Evolutionary conservation across 2,888 invertebrate species (phyloP).

Genomic region (Smittia aterrima): DNA sequence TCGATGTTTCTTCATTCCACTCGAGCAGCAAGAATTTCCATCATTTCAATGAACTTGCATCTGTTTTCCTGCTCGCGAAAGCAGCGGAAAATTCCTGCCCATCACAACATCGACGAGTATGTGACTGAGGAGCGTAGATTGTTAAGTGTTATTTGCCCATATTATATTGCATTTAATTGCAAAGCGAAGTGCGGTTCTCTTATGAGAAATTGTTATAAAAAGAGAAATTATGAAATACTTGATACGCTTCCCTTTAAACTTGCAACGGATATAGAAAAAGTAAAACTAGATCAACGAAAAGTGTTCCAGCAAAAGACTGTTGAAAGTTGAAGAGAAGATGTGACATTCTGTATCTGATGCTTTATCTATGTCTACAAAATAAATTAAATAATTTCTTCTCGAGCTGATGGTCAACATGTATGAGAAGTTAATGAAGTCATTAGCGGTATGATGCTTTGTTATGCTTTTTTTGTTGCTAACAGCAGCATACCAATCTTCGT

Average conservation of each 20-base stretch:
- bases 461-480: slow-evolving; percentile 5
- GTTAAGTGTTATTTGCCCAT: slow-evolving; percentile 38
- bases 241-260: neutral
- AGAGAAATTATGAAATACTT: slow-evolving; percentile 2
- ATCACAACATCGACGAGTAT: neutral
- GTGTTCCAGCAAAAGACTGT: too few species aligned
- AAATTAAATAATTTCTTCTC: neutral
- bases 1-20: neutral
- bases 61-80: neutral
- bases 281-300: too few species aligned
- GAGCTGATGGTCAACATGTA: neutral
- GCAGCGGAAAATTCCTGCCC: neutral
- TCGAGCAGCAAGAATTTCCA: neutral
- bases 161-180: slow-evolving; percentile 40
- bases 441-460: slow-evolving; percentile 30
- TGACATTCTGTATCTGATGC: too few species aligned
- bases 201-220: neutral
- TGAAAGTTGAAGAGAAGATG: too few species aligned
- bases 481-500: slow-evolving; percentile 3
- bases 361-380: too few species aligned
- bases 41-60: slow-evolving; percentile 34
- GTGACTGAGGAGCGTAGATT: neutral
- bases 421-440: slow-evolving; percentile 38
- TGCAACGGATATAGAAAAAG: too few species aligned
- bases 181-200: neutral